Percentiles rank a stretch among this genome's conserved stretches.
Conservation (phyloP, 2,113 vertebrate species). For the Bujurquina vittata region DNA sequence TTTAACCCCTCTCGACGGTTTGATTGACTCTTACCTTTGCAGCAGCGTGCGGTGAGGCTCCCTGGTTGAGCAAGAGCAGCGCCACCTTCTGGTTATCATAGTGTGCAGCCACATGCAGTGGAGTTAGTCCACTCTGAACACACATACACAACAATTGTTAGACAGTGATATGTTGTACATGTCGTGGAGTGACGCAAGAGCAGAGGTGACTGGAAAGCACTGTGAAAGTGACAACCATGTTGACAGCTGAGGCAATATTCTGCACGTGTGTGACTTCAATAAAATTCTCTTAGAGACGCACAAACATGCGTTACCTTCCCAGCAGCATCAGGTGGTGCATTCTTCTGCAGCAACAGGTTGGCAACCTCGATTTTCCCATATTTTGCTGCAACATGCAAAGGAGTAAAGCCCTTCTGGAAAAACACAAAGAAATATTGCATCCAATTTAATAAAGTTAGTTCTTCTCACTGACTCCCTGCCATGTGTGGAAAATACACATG, state of each 20-base stretch:
- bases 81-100: slow-evolving; percentile 99
- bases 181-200: background rate
- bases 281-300: background rate
- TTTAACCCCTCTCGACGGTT: background rate
- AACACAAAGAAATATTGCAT: background rate
- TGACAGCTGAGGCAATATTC: background rate
- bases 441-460: background rate
- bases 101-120: slow-evolving; percentile 99
- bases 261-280: background rate
- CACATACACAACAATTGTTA: slow-evolving; percentile 45
- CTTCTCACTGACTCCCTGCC: background rate
- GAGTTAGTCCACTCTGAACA: slow-evolving; percentile 97
- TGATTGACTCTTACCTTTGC: slow-evolving; percentile 88
- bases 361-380: slow-evolving; percentile 97
- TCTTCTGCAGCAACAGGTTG: slow-evolving; percentile 94
- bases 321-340: slow-evolving; percentile 89
- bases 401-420: slow-evolving; percentile 97
- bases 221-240: background rate
- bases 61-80: slow-evolving; percentile 95
- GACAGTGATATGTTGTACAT: background rate
- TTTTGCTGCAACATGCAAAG: slow-evolving; percentile 95
- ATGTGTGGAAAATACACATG: background rate
- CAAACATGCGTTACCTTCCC: slow-evolving; percentile 87
- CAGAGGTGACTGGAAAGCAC: background rate
- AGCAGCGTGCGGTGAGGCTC: slow-evolving; percentile 94